Evolutionary conservation across 1,140 invertebrate species (phyloP), one percentile per base, ranked within the genome.

Genomic region (Dysdera silvatica): DNA sequence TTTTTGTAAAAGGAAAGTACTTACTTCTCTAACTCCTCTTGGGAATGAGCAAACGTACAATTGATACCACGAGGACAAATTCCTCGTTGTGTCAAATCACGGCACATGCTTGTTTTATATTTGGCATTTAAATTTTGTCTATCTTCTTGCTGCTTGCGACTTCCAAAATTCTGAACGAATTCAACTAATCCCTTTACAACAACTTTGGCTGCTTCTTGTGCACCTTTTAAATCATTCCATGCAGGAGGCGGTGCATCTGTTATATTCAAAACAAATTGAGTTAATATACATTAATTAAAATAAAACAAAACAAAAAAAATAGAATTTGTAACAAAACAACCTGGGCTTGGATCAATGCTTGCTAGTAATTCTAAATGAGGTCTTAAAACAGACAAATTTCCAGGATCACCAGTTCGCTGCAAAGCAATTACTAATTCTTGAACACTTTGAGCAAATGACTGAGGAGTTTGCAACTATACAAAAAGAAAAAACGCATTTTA

Each of bases 11-110:
- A 20, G 24, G n/a, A 32, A 35, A 5, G 33, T 61, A 71, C 65
- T 63, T 80, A 91, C 80, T 86, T 88, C 71, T 94, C 90, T 18
- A 95, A 77, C 76, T 97, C 92, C 61, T 91, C 87, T 62, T 89
- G 86, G 8, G 87, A 90, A 75, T 96, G 92, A 29, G 91, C 90
- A 80, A 93, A 95, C 0, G 89, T 93, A 74, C 93, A 97, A 70
- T 84, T 85, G 20, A 82, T 84, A 5, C 90, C 88, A 28, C 91
- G 79, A 0, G 92, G 91, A 77, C 92, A 96, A 32, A 81, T 84
- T 0, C 87, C 84, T 16, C 87, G 80, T 3, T 85, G 77, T 0
- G 85, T 82, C 4, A 92, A 78, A 76, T 95, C 91, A 4, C 91
- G 80, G 70, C 92, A 96, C 83, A 94, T 85, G 70, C 87, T 89